Evolutionary conservation across 2,113 vertebrate genomes (phyloP).

Genomic region (Trogon surrucura): DNA sequence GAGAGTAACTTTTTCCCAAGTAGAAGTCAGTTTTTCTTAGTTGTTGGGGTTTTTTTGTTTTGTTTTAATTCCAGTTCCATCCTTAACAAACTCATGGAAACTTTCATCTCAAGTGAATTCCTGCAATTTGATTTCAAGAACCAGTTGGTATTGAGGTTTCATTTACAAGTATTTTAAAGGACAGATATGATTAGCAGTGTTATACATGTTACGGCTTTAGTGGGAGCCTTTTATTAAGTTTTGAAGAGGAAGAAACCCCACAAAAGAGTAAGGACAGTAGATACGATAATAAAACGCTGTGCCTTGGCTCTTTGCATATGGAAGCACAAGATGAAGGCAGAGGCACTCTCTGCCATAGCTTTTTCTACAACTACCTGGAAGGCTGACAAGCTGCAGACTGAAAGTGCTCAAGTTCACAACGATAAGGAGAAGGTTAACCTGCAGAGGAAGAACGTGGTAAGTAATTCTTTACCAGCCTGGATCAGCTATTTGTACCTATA

Average conservation of each 20-base stretch:
- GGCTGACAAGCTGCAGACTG: neutral
- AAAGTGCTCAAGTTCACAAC: neutral
- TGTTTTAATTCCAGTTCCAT: neutral
- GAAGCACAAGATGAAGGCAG: neutral
- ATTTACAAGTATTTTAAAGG: neutral
- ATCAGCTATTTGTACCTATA: neutral
- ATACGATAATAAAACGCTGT: neutral
- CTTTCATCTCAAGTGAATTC: neutral
- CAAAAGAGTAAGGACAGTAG: neutral
- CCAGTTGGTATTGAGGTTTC: neutral
- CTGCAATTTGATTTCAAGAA: slow-evolving; percentile 2
- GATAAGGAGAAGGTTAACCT: neutral
- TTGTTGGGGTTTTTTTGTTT: too few relatives aligned
- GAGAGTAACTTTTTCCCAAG: neutral
- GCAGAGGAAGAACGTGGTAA: accelerated
- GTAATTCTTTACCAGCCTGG: accelerated
- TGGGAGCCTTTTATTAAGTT: neutral
- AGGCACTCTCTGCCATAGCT: neutral
- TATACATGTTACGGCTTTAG: neutral
- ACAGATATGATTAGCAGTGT: neutral
- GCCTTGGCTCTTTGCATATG: neutral
- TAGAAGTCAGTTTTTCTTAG: neutral
- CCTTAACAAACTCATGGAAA: neutral
- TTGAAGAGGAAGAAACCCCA: neutral
- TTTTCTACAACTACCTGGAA: neutral